phyloP scores from a whole-genome alignment of 2,113 vertebrate species.

The Halichoerus grypus region DNA sequence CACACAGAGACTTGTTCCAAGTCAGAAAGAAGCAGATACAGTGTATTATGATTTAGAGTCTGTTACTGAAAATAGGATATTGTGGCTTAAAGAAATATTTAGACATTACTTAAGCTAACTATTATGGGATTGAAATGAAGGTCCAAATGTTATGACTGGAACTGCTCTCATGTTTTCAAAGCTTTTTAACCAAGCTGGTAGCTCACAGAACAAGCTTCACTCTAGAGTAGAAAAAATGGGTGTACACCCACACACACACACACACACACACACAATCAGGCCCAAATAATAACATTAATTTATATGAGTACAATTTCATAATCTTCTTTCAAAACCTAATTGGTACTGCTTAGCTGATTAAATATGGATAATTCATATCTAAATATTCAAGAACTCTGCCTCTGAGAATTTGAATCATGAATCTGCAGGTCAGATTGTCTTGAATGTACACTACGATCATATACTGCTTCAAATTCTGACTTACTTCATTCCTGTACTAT shows the following conservation, averaged over 20 bases:
- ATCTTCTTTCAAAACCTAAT: background rate
- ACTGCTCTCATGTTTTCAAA: constrained; percentile 42
- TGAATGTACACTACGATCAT: accelerated
- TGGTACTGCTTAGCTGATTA: background rate
- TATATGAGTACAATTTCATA: background rate
- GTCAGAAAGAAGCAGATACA: constrained; percentile 48
- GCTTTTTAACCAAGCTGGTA: constrained; percentile 26
- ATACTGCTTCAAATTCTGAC: background rate
- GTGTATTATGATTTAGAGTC: constrained; percentile 50
- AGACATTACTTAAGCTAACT: constrained; percentile 76
- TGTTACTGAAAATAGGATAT: constrained; percentile 73
- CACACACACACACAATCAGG: background rate
- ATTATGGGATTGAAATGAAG: constrained; percentile 72
- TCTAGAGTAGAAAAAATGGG: background rate
- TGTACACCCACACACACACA: background rate
- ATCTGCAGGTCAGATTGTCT: background rate
- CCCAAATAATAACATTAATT: background rate
- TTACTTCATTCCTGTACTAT: background rate
- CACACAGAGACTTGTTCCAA: background rate
- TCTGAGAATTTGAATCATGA: background rate
- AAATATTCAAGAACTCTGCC: background rate
- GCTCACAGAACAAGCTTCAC: background rate
- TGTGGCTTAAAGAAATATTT: constrained; percentile 81
- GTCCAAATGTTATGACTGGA: constrained; percentile 66
- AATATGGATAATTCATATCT: background rate